Evolutionary conservation across 2,113 vertebrate species (phyloP).

Genomic region (Nettapus auritus): DNA sequence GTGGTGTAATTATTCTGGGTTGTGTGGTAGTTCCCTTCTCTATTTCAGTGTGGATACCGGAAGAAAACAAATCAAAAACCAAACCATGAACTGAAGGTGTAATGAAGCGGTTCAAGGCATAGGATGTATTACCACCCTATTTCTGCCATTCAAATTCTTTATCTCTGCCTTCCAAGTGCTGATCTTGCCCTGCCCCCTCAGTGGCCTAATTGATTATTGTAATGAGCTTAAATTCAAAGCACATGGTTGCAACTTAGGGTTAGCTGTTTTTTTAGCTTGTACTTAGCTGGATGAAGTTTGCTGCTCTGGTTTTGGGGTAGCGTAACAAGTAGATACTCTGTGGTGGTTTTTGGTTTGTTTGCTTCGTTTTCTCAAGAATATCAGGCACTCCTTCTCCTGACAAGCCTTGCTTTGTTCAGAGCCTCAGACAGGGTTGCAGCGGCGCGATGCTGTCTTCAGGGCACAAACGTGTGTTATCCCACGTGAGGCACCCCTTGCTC

Average conservation of each 20-base stretch:
- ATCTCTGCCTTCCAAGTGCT: background rate
- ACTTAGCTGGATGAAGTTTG: background rate
- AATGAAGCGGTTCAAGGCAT: background rate
- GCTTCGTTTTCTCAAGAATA: background rate
- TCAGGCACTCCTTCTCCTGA: background rate
- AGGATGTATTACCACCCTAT: background rate
- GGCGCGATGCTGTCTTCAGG: background rate
- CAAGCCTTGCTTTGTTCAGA: background rate
- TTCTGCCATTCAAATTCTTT: background rate
- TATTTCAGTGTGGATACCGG: background rate
- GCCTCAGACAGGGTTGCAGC: background rate
- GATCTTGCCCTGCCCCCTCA: background rate
- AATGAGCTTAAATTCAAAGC: background rate
- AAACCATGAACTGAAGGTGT: background rate
- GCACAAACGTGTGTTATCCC: background rate
- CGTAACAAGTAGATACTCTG: background rate
- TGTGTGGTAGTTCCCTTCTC: background rate
- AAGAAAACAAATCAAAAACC: background rate
- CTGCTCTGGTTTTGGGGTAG: background rate
- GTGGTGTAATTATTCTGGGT: background rate
- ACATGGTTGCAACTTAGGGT: background rate
- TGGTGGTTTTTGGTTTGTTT: background rate
- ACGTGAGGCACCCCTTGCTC: background rate
- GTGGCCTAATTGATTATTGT: fast-evolving
- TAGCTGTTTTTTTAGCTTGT: background rate